A percentile compares a stretch with the other conserved stretches of the same genome.
phyloP scores from a whole-genome alignment of 2,888 invertebrate species.

The Falcaria lacertinaria region DNA sequence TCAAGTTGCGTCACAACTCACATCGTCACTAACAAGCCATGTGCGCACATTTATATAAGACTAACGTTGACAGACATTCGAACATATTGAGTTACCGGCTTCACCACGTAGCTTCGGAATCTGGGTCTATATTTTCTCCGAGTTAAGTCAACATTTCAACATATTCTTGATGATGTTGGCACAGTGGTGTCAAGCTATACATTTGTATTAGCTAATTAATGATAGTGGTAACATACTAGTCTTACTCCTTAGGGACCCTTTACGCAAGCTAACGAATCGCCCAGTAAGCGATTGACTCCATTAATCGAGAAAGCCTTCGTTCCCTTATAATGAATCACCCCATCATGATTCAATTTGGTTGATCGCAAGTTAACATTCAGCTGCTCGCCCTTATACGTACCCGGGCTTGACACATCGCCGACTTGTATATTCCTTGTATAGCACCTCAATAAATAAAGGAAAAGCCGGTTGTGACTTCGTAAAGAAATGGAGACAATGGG shows the following conservation, averaged over 20 bases:
- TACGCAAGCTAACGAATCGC: not conserved
- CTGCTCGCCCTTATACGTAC: not conserved
- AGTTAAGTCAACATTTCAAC: not conserved
- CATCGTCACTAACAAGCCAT: constrained; percentile 40
- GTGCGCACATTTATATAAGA: constrained; percentile 37
- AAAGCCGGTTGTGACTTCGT: not conserved
- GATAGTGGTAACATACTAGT: not conserved
- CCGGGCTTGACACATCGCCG: not conserved
- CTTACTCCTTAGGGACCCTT: not conserved
- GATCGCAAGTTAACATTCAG: constrained; percentile 23
- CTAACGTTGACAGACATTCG: constrained; percentile 2
- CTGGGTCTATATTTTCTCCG: not conserved
- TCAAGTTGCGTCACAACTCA: constrained; percentile 50
- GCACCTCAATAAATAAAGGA: not conserved
- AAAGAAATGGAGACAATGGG: constrained; percentile 12
- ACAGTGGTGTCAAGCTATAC: not conserved
- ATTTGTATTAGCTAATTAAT: not conserved
- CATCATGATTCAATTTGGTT: constrained; percentile 22
- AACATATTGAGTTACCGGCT: constrained; percentile 12
- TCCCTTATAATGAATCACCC: constrained; percentile 31
- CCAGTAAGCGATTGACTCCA: constrained; percentile 29
- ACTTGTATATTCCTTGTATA: too few relatives aligned
- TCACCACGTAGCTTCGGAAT: not conserved
- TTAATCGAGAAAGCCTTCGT: constrained; percentile 14
- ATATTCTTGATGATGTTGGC: not conserved